A percentile compares a stretch with the other conserved stretches of the same genome.
Evolutionary conservation across 2,888 invertebrate genomes (phyloP).

Genomic region (Limenitis camilla): DNA sequence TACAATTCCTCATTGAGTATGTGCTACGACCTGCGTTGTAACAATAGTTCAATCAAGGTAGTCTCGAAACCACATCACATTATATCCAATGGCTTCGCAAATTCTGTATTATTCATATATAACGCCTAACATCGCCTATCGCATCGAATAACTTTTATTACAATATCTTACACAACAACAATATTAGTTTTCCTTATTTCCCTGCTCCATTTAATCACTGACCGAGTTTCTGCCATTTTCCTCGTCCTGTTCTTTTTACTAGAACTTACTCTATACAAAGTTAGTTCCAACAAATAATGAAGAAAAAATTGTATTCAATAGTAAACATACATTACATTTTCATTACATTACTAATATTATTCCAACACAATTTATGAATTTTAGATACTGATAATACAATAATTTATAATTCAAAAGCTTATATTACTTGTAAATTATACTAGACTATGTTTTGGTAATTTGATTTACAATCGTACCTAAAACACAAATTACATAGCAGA

Average conservation of each 20-base stretch:
- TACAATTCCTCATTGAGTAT: not conserved
- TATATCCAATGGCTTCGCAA: not conserved
- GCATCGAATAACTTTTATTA: slow-evolving; percentile 16
- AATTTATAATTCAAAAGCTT: too few species aligned
- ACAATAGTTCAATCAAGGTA: slow-evolving; percentile 8
- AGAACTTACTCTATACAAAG: not conserved
- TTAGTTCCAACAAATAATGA: slow-evolving; percentile 1
- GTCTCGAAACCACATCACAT: not conserved
- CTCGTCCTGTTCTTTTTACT: slow-evolving; percentile 2
- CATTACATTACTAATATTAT: too few species aligned
- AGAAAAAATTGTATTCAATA: not conserved
- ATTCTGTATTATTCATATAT: slow-evolving; percentile 12
- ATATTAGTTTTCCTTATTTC: slow-evolving; percentile 16
- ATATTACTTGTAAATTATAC: too few species aligned
- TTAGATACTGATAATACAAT: too few species aligned
- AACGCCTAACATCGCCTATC: not conserved
- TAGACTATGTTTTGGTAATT: too few species aligned
- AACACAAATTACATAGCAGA: not conserved
- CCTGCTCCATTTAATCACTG: slow-evolving; percentile 12
- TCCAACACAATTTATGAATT: too few species aligned
- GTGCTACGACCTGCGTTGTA: not conserved
- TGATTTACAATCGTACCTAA: too few species aligned
- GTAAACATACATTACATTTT: too few species aligned
- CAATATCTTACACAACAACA: slow-evolving; percentile 16
- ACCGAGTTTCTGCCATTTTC: slow-evolving; percentile 13